Evolutionary conservation across 1,140 invertebrate genomes (phyloP), one percentile per base, ranked within the genome.

Genomic region (Nasonia vitripennis): DNA sequence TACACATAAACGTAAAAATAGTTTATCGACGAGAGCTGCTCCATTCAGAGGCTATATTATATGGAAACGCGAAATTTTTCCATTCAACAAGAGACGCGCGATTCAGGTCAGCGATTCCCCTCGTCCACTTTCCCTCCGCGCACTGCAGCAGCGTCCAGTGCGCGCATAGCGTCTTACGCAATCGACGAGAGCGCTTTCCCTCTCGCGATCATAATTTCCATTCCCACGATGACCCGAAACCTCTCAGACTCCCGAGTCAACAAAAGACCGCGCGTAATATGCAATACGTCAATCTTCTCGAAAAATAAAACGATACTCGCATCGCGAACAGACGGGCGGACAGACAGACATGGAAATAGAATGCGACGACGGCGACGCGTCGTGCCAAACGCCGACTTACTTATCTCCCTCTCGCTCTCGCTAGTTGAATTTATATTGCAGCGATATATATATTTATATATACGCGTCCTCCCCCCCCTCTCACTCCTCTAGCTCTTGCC

Each of bases 361-460:
- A 75, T 82, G 71, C 48, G 68, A 62, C 14, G 37, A 55, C 45
- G 45, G 45, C 45, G 0, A 5, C 2, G 17, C 55, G 55, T n/a
- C 55, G 82, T 77, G 82, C 82, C 82, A 77, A 83, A 77, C 73
- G 31, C n/a, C 74, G 73, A 83, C 74, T 83, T 62, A 78, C 74
- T 70, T 83, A 77, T 83, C 82, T 75, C 20, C 55, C 83, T 51
- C 73, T 75, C 31, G 9, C 55, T 78, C 75, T 9, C 5, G 2
- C 2, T 37, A 37, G 14, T 71, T 31, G 75, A 67, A 78, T 71
- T 84, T 70, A n/a, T 77, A 71, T 84, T 78, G 75, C 75, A 37
- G 51, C 62, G 70, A 78, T 84, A 80, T 84, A 80, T 84, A 84
- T 79, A 27, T 27, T 27, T 27, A 71, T 84, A 78, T 84, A 84